Base-by-base conservation (phyloP, 2,888 invertebrate genomes). In the Megaustenia siamemsis region DNA sequence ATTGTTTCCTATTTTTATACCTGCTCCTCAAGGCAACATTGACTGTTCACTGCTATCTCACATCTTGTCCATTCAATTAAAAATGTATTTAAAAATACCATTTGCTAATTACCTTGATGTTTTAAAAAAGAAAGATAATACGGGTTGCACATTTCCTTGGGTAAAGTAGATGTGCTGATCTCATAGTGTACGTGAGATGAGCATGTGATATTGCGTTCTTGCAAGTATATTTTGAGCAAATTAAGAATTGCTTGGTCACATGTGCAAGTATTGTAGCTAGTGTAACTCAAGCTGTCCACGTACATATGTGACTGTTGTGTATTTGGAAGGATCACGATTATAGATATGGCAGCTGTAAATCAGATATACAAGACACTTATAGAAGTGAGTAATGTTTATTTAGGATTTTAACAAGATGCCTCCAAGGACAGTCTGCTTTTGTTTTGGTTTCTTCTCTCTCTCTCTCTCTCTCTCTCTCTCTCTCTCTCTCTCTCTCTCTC, bases 291-390 rank as follows among this genome's bases (percentile, higher is more conserved):
- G 12, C 24, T 40, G 38, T 69, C 38, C 38, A 69, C 69, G 43
- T 43, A 2, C 2, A 43, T 24, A 45, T 10, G 71, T 45, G 28
- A n/a, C 45, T 24, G 0, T 71, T 71, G n/a, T 40, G n/a, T 5
- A 5, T 2, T 40, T 15, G 71, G 45, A 10, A 69, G 21, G n/a
- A 43, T 3, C n/a, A 43, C 43, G 69, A 71, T n/a, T 40, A 18
- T 12, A n/a, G 43, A 45, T 28, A 71, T 71, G 71, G 71, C 71
- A 10, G 71, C 71, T n/a, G 71, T 71, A 43, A 71, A n/a, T 71
- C 71, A 71, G n/a, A 71, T 71, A 12, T 71, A 71, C 43, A 71
- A 71, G 71, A n/a, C 71, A 1, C 71, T 71, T 5, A 45, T 71
- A 43, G 71, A 71, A 71, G 71, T 71, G 8, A 40, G 69, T 69